phyloP scores from a whole-genome alignment of 2,888 invertebrate genomes.

The Eupeodes latifasciatus region DNA sequence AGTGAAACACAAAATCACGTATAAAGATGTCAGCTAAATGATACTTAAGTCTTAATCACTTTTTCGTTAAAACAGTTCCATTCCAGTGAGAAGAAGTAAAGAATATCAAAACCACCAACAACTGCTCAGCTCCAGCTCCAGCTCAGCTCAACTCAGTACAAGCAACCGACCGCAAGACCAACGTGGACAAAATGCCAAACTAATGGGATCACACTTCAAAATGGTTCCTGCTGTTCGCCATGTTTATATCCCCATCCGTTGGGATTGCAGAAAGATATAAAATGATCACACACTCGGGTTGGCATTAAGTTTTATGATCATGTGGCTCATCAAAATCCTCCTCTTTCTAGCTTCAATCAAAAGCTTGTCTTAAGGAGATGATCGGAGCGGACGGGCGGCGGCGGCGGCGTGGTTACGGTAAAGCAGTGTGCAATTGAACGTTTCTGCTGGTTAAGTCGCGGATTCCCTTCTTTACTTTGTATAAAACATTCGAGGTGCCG shows the following conservation, averaged over 20 bases:
- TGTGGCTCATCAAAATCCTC: conserved; percentile 58
- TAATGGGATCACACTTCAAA: conserved; percentile 76
- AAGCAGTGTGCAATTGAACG: conserved; percentile 26
- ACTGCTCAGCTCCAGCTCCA: background rate
- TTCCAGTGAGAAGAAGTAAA: conserved; percentile 12
- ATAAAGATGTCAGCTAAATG: conserved; percentile 76
- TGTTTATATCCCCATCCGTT: conserved; percentile 11
- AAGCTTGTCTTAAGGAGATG: conserved; percentile 15
- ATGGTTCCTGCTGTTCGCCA: conserved; percentile 72
- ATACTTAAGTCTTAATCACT: conserved; percentile 76
- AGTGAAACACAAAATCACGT: conserved; percentile 56
- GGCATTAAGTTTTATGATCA: conserved; percentile 72
- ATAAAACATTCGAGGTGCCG: background rate
- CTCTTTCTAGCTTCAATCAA: conserved; percentile 23
- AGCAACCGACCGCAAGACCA: conserved; percentile 7
- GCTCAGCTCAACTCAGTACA: too few species aligned
- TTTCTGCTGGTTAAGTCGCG: background rate
- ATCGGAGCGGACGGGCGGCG: background rate
- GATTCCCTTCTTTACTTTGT: background rate
- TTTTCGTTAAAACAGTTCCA: conserved; percentile 55
- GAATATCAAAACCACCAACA: conserved; percentile 29
- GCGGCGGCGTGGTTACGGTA: too few species aligned
- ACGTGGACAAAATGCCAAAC: conserved; percentile 64
- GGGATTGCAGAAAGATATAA: background rate
- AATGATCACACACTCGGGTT: conserved; percentile 33